A percentile compares a stretch with the other conserved stretches of the same genome.
phyloP scores from a whole-genome alignment of 2,113 vertebrate species.

The Ascaphus truei region DNA sequence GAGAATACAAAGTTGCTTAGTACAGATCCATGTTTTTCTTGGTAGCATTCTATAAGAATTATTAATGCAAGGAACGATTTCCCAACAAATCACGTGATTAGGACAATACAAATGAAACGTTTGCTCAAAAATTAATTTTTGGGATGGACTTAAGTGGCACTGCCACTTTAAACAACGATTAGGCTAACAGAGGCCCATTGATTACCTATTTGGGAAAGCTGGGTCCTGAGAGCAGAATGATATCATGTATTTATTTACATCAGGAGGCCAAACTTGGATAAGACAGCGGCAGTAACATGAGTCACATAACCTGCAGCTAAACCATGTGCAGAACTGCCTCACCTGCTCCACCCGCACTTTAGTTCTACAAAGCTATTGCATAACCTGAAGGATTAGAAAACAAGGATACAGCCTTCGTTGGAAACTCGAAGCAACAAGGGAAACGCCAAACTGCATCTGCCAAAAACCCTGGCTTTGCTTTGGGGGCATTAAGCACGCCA shows the following conservation, averaged over 20 bases:
- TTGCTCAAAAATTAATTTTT: too few species aligned
- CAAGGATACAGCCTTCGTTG: background rate
- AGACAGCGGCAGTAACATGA: background rate
- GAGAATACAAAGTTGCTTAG: too few species aligned
- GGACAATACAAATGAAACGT: too few species aligned
- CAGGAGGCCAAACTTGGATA: background rate
- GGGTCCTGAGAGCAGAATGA: background rate
- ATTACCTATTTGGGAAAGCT: background rate
- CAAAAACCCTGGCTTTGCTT: background rate
- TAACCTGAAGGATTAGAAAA: background rate
- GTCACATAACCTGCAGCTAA: background rate
- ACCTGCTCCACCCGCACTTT: background rate
- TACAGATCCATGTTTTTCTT: too few species aligned
- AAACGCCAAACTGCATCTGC: background rate
- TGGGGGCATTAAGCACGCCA: background rate
- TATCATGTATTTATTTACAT: slow-evolving; percentile 1
- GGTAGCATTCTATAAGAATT: too few species aligned
- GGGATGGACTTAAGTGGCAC: background rate
- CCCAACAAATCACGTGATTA: too few species aligned
- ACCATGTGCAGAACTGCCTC: background rate
- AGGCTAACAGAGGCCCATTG: background rate
- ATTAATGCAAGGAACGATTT: too few species aligned
- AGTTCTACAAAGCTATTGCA: background rate
- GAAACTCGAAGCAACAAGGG: background rate
- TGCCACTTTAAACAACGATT: background rate